These are phyloP conservation scores for Odontocolon sp. DNA, from an alignment of 2,888 invertebrate genomes.

Conservation along the genomic window DNA sequence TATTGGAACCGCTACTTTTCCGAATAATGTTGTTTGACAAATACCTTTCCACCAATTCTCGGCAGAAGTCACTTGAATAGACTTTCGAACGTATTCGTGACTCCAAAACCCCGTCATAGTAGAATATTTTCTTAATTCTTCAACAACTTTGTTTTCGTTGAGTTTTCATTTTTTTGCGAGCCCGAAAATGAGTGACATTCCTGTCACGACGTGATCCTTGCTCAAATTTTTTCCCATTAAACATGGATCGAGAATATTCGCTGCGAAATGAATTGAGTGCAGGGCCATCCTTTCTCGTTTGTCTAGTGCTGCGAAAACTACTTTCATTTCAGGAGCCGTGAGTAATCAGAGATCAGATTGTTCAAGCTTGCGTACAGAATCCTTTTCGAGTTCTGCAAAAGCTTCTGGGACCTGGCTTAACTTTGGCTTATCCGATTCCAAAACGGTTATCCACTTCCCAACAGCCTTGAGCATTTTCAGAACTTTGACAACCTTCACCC, in stretches of 20 bases:
- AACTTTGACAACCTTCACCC: slow-evolving; percentile 4
- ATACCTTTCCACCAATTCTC: slow-evolving; percentile 14
- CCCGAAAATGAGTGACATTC: too few species aligned
- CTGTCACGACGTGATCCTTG: too few species aligned
- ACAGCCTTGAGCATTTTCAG: slow-evolving; percentile 33
- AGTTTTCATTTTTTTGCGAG: too few species aligned
- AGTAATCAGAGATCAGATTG: too few species aligned
- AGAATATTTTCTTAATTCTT: not conserved
- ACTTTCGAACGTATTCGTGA: not conserved
- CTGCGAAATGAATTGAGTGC: not conserved
- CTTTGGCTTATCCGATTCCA: not conserved
- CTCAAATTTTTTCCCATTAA: not conserved
- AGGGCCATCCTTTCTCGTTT: not conserved
- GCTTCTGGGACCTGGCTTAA: slow-evolving; percentile 1
- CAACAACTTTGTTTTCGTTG: not conserved
- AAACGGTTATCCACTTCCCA: slow-evolving; percentile 17
- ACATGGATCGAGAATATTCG: not conserved
- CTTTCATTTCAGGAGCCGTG: too few species aligned
- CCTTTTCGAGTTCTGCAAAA: too few species aligned
- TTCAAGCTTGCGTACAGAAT: too few species aligned
- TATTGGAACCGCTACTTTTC: not conserved
- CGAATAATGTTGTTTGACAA: slow-evolving; percentile 3
- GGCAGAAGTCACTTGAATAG: not conserved
- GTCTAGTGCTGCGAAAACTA: not conserved
- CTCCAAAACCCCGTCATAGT: not conserved